Conservation (phyloP, 2,113 vertebrate species). For the Cairina moschata region DNA sequence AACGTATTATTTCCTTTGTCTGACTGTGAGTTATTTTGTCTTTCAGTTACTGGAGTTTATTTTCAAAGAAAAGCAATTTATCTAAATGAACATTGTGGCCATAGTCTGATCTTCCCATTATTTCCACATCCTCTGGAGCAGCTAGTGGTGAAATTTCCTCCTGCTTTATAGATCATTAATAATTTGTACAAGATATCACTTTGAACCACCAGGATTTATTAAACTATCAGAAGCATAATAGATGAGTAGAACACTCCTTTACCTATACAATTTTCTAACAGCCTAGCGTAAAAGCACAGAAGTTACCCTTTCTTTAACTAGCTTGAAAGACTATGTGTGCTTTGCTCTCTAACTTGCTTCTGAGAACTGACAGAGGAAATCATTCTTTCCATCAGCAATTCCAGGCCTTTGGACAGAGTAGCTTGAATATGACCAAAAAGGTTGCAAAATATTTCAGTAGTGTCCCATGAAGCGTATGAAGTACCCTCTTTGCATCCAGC, state of each 20-base stretch:
- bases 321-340: not conserved
- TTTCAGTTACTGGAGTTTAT: not conserved
- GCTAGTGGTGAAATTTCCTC: not conserved
- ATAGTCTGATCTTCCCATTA: not conserved
- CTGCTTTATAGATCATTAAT: conserved; percentile 22
- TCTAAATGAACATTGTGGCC: not conserved
- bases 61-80: conserved; percentile 26
- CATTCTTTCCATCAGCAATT: not conserved
- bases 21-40: not conserved
- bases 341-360: not conserved
- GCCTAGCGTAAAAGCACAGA: not conserved
- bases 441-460: conserved; percentile 48
- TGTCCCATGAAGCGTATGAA: not conserved
- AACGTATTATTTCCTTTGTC: not conserved
- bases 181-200: conserved; percentile 15
- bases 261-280: not conserved
- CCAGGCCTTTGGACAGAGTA: conserved; percentile 19
- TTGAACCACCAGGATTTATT: not conserved
- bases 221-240: not conserved
- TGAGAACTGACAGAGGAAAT: not conserved
- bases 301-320: not conserved
- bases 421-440: not conserved
- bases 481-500: not conserved
- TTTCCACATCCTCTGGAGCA: not conserved
- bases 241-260: not conserved